Base-by-base conservation (phyloP, 2,888 invertebrate genomes). In the Drosophila barbarae region DNA sequence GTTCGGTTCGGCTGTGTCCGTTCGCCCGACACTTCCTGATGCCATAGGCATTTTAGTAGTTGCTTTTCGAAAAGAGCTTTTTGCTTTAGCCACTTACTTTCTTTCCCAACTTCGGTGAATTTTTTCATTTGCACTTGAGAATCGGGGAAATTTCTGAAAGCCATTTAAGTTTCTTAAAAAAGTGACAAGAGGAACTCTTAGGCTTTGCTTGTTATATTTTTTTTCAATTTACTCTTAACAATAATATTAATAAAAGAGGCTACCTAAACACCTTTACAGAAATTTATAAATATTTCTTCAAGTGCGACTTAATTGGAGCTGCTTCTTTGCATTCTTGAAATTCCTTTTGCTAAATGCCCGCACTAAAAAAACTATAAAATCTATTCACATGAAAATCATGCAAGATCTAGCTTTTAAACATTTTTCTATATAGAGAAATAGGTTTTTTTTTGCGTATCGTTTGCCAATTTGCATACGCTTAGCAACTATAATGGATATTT, bases 21-120 rank as follows among this genome's bases (percentile, higher is more conserved):
- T 71, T 80, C 57, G 54, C 68, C 54, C 63, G 69, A 59, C 58
- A 81, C 81, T 80, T 80, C 84, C 85, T 81, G 83, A 60, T 84
- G 50, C 68, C 69, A 51, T 41, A 46, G 41, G 41, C 23, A 23
- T 41, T 39, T 41, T 23, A 41, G 23, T n/a, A 42, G 69, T 79
- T 76, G 65, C 69, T 69, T 66, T 68, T 76, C 55, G 57, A 49
- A 57, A 65, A 59, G 51, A 69, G 42, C 44, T 56, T 55, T 55
- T 32, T 28, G 44, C 15, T 38, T 38, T 28, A 21, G 10, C 44
- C 59, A 54, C 68, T 77, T 81, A 58, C 84, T 81, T 81, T 79
- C 73, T 73, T 75, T 69, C 32, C 34, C 21, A 69, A 23, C 32
- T 50, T 42, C 71, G 68, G 69, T 63, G 63, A 71, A 60, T 71